Evolutionary conservation across 2,113 vertebrate genomes (phyloP), one percentile per base, ranked within the genome.

Genomic region (Rhea pennata): DNA sequence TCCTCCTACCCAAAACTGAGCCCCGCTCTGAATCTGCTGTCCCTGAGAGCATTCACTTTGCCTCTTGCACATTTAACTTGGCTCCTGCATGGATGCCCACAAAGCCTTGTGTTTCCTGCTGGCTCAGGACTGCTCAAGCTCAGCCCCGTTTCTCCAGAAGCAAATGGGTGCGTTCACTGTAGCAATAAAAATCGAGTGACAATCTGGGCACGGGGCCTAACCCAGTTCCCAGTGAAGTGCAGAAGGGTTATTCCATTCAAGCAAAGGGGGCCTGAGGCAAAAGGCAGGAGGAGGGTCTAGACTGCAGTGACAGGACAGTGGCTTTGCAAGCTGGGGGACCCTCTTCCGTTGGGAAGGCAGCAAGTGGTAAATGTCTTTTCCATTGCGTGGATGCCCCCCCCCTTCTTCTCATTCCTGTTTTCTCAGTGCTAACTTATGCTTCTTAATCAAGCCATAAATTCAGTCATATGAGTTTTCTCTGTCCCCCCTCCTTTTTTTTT

Each of bases 391-490:
- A 20, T 85, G 84, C 75, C 78, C 84, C 75, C 78, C 84, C 36
- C 59, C 89, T 74, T 88, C 67, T 86, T 93, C 95, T 71, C 96
- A 33, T 46, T 85, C n/a, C 7, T 86, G 78, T 94, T 96, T 96
- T 93, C 95, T 95, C 94, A 96, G 92, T 17, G 85, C 92, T 96
- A 91, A 84, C 87, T 95, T 83, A 92, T 93, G 71, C 91, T 95
- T 83, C 91, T 86, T 59, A 13, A 95, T 78, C 87, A 53, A 96
- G 89, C 92, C 92, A 91, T 96, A 97, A 95, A 96, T 97, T 69
- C 92, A 96, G 91, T 95, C 93, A 71, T 92, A 92, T 93, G 94
- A 89, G 90, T 95, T 96, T 96, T 82, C 87, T 96, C 96, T 96
- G 94, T 95, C 92, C 48, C 36, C 36, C 36, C 36, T 36, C 36